Evolutionary conservation across 2,113 vertebrate genomes (phyloP), one percentile per base, ranked within the genome.

Genomic region (Notiomystis cincta): DNA sequence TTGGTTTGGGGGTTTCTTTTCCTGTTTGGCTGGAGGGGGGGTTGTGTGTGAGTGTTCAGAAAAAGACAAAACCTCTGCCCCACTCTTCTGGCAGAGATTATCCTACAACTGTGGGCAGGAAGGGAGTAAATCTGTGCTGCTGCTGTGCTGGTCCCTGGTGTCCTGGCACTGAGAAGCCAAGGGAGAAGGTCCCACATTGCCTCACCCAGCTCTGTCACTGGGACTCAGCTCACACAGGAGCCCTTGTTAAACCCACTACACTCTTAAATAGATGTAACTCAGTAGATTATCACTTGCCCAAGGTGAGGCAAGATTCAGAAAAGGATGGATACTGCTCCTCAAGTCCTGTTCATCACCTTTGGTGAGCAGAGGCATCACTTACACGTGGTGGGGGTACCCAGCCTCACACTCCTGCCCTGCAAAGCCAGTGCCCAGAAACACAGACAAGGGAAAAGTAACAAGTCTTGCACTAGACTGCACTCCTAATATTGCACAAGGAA

Each of bases 401-500:
- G 0, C 15, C 65, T 40, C 31, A 9, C 22, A 2, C 2, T 12
- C 8, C 12, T 18, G 22, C 33, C 30, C 30, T 25, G 35, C n/a
- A 35, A 51, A 24, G 33, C 57, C 56, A 37, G 14, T 30, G 21
- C 4, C 7, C 82, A 72, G 40, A 50, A 73, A 62, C 4, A 28
- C 3, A 3, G 1, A 22, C 13, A 30, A 31, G 64, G 30, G 28
- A 47, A 48, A 62, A 38, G 15, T 4, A 25, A 10, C 1, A 5
- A 23, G 28, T 3, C 16, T n/a, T 37, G 28, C 21, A n/a, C 31
- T 9, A 15, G 35, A 56, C 70, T 71, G n/a, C 31, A 5, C 58
- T 60, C 14, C 33, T n/a, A 7, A 28, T 1, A 10, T 3, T 33
- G 61, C 15, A 31, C 2, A 19, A 0, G 1, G 3, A 38, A 66